Percentiles rank a stretch among this genome's conserved stretches.
Evolutionary conservation across 2,113 vertebrate genomes (phyloP).

Genomic region (Nymphicus hollandicus): DNA sequence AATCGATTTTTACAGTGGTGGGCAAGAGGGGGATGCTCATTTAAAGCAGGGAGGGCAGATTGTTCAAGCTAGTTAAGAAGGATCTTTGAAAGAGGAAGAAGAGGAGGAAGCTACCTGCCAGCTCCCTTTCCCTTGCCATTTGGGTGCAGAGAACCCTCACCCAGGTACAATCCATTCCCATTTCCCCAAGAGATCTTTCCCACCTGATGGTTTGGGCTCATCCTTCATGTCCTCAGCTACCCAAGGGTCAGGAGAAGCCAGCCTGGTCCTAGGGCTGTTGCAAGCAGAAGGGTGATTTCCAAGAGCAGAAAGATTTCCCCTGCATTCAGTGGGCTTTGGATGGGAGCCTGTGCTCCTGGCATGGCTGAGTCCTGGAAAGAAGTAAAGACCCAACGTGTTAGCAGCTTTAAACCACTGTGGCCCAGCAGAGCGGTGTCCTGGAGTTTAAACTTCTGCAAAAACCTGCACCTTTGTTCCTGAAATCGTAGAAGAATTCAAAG

Average conservation of each 20-base stretch:
- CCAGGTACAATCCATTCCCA: not conserved
- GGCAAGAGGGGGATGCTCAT: not conserved
- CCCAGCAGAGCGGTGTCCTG: not conserved
- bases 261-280: not conserved
- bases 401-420: not conserved
- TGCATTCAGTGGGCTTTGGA: not conserved
- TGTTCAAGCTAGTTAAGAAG: not conserved
- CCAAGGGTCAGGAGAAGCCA: not conserved
- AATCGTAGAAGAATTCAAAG: conserved; percentile 27
- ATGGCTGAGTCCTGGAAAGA: not conserved
- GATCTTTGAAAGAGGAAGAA: not conserved
- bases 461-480: not conserved
- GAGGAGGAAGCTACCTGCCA: not conserved
- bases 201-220: rapidly evolving
- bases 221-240: not conserved
- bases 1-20: not conserved
- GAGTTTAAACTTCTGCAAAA: conserved; percentile 11
- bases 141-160: too few relatives aligned
- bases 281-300: not conserved
- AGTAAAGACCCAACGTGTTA: not conserved
- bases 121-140: not conserved
- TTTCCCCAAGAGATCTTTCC: not conserved
- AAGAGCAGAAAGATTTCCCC: not conserved
- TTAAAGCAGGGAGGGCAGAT: not conserved
- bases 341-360: not conserved